phyloP scores from a whole-genome alignment of 2,797 vertebrate species.

The Microchirus variegatus region DNA sequence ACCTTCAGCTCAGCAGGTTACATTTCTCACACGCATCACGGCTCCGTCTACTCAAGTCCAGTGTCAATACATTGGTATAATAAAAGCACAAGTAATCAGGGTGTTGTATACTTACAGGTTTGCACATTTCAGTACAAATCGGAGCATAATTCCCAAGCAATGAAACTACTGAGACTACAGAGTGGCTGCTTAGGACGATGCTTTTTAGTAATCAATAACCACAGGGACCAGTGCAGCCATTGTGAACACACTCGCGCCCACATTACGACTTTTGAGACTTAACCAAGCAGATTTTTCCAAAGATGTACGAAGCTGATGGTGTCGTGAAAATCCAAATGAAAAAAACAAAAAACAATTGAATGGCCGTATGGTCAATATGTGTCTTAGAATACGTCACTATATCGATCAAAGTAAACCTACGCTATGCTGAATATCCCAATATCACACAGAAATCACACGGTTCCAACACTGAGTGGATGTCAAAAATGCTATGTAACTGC shows the following conservation, averaged over 20 bases:
- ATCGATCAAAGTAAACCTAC: constrained; percentile 50
- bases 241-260: constrained; percentile 44
- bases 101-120: constrained; percentile 61
- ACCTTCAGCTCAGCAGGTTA: constrained; percentile 24
- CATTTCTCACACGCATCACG: constrained; percentile 34
- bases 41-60: constrained; percentile 27
- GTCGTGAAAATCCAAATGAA: constrained; percentile 45
- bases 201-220: constrained; percentile 31
- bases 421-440: constrained; percentile 58
- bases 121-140: constrained; percentile 68
- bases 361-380: constrained; percentile 38
- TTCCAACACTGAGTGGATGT: constrained; percentile 55
- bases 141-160: constrained; percentile 33
- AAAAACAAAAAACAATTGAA: constrained; percentile 44
- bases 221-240: constrained; percentile 70
- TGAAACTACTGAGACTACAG: constrained; percentile 67
- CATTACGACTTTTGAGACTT: constrained; percentile 62
- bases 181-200: constrained; percentile 52
- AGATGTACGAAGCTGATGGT: constrained; percentile 60
- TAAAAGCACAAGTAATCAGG: constrained; percentile 78
- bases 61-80: constrained; percentile 47
- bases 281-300: constrained; percentile 68
- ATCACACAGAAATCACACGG: constrained; percentile 49
- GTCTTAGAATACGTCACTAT: constrained; percentile 64
- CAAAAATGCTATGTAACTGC: constrained; percentile 57